Base-by-base conservation (phyloP, 2,797 vertebrate species). In the Calcarius lapponicus region DNA sequence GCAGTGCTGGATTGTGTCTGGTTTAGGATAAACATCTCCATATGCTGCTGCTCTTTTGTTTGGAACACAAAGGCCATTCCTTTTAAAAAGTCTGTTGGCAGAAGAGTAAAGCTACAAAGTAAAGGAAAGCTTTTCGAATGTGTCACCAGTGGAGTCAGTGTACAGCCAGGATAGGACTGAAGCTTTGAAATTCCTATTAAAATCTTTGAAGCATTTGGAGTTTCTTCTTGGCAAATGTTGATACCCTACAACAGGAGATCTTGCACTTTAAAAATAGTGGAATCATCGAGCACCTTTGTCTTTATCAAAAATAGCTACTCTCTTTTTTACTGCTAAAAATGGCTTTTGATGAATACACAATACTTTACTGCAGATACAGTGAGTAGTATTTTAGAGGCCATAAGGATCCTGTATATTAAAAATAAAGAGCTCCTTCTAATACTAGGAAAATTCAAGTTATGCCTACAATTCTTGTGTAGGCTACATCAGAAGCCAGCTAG, bases 241-340 rank as follows among this genome's bases (percentile, higher is more conserved):
- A 38, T 64, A 61, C 5, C 18, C 9, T 67, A 26, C 40, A 91
- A 64, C 2, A 80, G 29, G 38, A 67, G 28, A 50, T 71, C 54
- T 84, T 72, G 61, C 75, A 57, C 20, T 91, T 82, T 80, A 88
- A 83, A 81, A 83, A 83, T 2, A 80, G 36, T 82, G 34, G 32
- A 74, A 74, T 78, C 69, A 89, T 80, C 31, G 61, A 21, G 28
- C n/a, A 85, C 38, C 54, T 83, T 94, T 58, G 65, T 66, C 75
- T 38, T 88, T 80, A 91, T 74, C 72, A 90, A 57, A 96, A 92
- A 91, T 75, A 96, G n/a, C 43, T 86, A 20, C 3, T 1, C 6
- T 36, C 25, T 83, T 71, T 83, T 71, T 43, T 87, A 12, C 38
- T 80, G 42, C 65, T 92, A 90, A 90, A 93, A 92, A 83, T 72